Evolutionary conservation across 2,113 vertebrate genomes (phyloP).

Genomic region (Hipposideros armiger): DNA sequence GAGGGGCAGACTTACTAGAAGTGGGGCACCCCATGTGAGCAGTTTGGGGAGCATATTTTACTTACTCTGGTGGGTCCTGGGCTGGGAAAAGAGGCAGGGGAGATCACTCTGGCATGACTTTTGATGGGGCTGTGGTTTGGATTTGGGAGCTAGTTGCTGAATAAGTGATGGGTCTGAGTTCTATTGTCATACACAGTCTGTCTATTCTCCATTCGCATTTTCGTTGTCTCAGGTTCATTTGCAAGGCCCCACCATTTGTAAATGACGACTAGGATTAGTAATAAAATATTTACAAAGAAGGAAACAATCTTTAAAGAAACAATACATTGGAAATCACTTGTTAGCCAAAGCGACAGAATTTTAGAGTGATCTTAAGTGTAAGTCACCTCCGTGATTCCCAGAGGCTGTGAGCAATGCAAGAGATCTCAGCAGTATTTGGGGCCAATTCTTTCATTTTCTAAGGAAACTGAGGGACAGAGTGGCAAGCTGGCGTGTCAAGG

Average conservation of each 20-base stretch:
- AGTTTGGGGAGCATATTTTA: not conserved
- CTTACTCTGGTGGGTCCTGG: not conserved
- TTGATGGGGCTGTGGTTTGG: accelerated
- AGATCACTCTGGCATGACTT: too few relatives aligned
- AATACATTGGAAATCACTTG: not conserved
- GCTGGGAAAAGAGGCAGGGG: not conserved
- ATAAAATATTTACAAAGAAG: too few relatives aligned
- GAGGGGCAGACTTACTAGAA: accelerated
- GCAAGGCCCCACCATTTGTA: not conserved
- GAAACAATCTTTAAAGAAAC: not conserved
- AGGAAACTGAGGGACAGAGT: not conserved
- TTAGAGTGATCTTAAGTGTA: too few relatives aligned
- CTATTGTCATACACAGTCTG: accelerated
- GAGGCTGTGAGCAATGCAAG: not conserved
- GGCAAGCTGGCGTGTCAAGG: too few relatives aligned
- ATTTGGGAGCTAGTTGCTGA: accelerated
- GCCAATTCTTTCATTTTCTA: not conserved
- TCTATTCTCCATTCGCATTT: accelerated
- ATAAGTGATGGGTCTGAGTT: accelerated
- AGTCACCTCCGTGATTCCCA: too few relatives aligned
- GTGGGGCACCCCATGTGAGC: not conserved
- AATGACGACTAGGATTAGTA: not conserved
- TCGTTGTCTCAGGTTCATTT: not conserved
- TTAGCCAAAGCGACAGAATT: too few relatives aligned
- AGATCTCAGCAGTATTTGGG: not conserved